These are phyloP conservation scores for Argopecten irradians DNA, from an alignment of 1,140 invertebrate genomes.

Conservation along the genomic window DNA sequence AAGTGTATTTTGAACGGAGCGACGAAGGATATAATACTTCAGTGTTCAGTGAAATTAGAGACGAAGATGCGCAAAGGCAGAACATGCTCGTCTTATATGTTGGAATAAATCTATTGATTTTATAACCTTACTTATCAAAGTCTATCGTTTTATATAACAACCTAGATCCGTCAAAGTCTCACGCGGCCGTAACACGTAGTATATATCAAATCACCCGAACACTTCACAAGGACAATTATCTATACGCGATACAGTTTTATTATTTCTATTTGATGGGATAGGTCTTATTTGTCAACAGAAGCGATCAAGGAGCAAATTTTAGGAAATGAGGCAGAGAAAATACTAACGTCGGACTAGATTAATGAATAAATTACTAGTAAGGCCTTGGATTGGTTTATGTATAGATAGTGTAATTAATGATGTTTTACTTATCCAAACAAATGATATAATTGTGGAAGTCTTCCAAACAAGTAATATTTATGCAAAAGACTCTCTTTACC, in stretches of 20 bases:
- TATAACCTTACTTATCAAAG: background rate
- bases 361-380: constrained; percentile 4
- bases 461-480: too few relatives aligned
- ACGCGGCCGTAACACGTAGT: background rate
- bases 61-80: background rate
- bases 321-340: background rate
- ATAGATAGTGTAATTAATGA: background rate
- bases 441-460: too few relatives aligned
- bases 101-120: background rate
- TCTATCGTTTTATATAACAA: background rate
- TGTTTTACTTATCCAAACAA: too few relatives aligned
- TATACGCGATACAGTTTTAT: background rate
- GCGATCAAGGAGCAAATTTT: background rate
- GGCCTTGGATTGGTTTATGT: background rate
- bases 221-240: background rate
- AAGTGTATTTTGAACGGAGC: constrained; percentile 9
- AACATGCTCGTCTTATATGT: background rate
- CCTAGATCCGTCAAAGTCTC: background rate
- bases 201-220: background rate
- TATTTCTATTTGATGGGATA: background rate
- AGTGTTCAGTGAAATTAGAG: background rate
- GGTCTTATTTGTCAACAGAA: background rate
- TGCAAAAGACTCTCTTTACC: too few relatives aligned
- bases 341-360: background rate
- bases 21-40: background rate